Percentiles rank a stretch among this genome's conserved stretches.
These are phyloP conservation scores for Nycticebus coucang DNA, from an alignment of 2,113 vertebrate genomes.

Conservation along the genomic window DNA sequence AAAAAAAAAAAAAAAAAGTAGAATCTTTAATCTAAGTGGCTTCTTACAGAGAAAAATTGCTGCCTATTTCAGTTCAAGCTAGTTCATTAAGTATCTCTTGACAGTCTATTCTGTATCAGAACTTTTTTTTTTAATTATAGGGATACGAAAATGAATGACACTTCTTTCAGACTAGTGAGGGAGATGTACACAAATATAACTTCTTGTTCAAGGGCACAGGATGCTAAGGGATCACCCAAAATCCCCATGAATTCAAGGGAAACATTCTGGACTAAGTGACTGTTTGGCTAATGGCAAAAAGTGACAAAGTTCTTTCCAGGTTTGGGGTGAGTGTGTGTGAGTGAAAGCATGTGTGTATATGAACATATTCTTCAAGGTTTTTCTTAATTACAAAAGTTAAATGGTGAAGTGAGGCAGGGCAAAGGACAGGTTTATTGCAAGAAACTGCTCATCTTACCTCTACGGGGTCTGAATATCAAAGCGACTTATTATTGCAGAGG, in stretches of 20 bases:
- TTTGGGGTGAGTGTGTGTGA: neutral
- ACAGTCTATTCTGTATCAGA: constrained; percentile 30
- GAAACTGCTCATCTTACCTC: neutral
- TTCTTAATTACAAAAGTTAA: neutral
- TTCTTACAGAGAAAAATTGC: constrained; percentile 37
- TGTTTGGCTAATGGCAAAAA: neutral
- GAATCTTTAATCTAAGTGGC: neutral
- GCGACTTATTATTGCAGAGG: neutral
- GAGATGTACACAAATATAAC: constrained; percentile 37
- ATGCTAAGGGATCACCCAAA: neutral
- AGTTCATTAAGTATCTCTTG: constrained; percentile 53
- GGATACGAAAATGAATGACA: constrained; percentile 11
- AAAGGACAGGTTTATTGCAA: neutral
- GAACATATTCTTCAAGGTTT: neutral
- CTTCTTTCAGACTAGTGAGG: neutral
- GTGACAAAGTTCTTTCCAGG: neutral
- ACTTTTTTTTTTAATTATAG: constrained; percentile 9
- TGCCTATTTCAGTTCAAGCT: constrained; percentile 15
- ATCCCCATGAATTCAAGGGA: neutral
- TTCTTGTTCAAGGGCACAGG: constrained; percentile 14
- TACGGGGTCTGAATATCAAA: neutral
- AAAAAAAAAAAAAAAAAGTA: neutral
- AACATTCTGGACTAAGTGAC: neutral
- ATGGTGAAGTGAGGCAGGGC: neutral
- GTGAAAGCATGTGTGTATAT: too few relatives aligned